Percentiles rank a stretch among this genome's conserved stretches.
Conservation (phyloP, 2,888 invertebrate species). For the Hipparchia semele region DNA sequence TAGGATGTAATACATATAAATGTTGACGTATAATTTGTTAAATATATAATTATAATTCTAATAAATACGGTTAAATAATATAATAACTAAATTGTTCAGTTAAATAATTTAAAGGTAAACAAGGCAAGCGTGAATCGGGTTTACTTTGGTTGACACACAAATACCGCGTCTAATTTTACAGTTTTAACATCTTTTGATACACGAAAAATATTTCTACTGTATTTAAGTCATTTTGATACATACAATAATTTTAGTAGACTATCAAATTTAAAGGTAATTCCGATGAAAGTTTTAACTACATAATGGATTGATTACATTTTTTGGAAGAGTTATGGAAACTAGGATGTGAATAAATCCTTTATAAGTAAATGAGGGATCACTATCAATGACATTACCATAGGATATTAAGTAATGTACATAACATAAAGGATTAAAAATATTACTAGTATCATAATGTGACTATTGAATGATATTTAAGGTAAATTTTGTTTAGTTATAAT, state of each 20-base stretch:
- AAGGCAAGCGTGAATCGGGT: constrained; percentile 35
- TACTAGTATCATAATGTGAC: constrained; percentile 56
- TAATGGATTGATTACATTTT: constrained; percentile 25
- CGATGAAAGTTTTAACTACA: constrained; percentile 18
- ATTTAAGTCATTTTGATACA: constrained; percentile 40
- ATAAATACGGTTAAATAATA: constrained; percentile 48
- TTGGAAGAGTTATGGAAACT: constrained; percentile 46
- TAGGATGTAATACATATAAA: constrained; percentile 72
- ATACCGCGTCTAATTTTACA: constrained; percentile 35
- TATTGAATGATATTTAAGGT: constrained; percentile 43
- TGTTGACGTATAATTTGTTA: constrained; percentile 75
- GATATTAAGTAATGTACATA: constrained; percentile 69
- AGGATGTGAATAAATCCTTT: constrained; percentile 53
- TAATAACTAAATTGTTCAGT: constrained; percentile 43
- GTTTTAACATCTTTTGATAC: constrained; percentile 40
- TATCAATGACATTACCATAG: constrained; percentile 57
- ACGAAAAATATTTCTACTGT: constrained; percentile 38
- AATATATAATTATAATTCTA: constrained; percentile 66
- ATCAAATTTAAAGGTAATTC: constrained; percentile 18
- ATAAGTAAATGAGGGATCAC: constrained; percentile 74
- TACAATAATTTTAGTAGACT: constrained; percentile 33
- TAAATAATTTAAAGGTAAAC: constrained; percentile 34
- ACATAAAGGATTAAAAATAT: constrained; percentile 66
- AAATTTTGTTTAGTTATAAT: constrained; percentile 36
- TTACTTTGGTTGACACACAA: constrained; percentile 43